phyloP scores from a whole-genome alignment of 1,140 invertebrate genomes.

The Hylaeus volcanicus region DNA sequence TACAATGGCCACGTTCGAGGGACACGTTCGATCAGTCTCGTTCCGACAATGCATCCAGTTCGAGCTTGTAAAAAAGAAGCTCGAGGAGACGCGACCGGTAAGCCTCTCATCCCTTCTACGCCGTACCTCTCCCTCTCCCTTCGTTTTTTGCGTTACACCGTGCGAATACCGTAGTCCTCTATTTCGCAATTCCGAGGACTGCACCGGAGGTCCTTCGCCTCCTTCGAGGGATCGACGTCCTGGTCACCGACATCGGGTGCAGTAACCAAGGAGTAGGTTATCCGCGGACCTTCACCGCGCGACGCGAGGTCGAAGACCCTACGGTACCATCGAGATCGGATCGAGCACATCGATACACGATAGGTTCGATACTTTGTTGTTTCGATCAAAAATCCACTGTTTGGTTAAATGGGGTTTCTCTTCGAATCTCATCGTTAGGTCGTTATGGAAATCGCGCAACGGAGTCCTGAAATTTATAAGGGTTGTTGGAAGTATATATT shows the following conservation, averaged over 20 bases:
- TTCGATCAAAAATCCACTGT: too few relatives aligned
- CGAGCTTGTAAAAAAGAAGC: neutral
- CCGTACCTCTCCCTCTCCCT: neutral
- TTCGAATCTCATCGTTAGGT: too few relatives aligned
- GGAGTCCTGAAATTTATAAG: too few relatives aligned
- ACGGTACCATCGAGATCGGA: conserved; percentile 50
- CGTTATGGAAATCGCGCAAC: too few relatives aligned
- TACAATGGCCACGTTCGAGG: neutral
- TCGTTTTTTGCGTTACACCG: conserved; percentile 37
- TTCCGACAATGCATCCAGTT: conserved; percentile 31
- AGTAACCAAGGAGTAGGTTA: conserved; percentile 69
- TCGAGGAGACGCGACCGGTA: conserved; percentile 7
- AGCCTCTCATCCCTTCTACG: neutral
- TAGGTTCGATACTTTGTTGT: too few relatives aligned
- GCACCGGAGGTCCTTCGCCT: conserved; percentile 67
- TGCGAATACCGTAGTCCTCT: conserved; percentile 53
- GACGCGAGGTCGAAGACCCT: conserved; percentile 68
- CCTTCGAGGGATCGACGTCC: conserved; percentile 69
- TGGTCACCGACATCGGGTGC: conserved; percentile 72
- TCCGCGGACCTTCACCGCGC: conserved; percentile 71
- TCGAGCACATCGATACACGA: conserved; percentile 1
- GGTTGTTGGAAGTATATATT: too few relatives aligned
- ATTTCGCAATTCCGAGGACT: conserved; percentile 55
- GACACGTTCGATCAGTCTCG: conserved; percentile 21
- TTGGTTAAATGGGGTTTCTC: too few relatives aligned